These are phyloP conservation scores for Teleogryllus occipitalis DNA, from an alignment of 1,140 invertebrate species.

Conservation along the genomic window DNA sequence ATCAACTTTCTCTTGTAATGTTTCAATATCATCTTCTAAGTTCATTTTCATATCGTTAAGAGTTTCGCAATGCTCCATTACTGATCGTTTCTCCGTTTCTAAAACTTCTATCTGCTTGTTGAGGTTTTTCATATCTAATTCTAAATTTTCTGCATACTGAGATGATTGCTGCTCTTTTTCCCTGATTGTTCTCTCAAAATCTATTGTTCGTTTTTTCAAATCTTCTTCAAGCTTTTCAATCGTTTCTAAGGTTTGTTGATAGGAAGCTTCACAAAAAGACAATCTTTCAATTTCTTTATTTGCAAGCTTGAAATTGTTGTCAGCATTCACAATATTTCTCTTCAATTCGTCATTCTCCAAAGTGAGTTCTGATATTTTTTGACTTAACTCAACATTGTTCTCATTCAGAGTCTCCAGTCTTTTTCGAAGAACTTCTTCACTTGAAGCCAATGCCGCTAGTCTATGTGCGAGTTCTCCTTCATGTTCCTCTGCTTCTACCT, in stretches of 20 bases:
- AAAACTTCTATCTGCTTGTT: slow-evolving; percentile 26
- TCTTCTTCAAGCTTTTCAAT: slow-evolving; percentile 8
- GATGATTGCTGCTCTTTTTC: neutral
- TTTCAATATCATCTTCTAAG: slow-evolving; percentile 33
- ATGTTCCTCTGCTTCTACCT: slow-evolving; percentile 29
- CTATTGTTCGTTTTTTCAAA: neutral
- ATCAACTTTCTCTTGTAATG: neutral
- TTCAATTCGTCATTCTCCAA: slow-evolving; percentile 41
- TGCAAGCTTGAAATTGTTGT: slow-evolving; percentile 3
- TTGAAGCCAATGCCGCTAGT: slow-evolving; percentile 29
- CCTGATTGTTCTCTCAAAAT: slow-evolving; percentile 8
- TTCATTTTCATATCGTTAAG: slow-evolving; percentile 2
- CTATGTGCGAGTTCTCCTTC: slow-evolving; percentile 46
- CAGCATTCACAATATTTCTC: slow-evolving; percentile 23
- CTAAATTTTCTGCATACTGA: slow-evolving; percentile 14
- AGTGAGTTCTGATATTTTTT: slow-evolving; percentile 33
- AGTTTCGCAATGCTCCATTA: slow-evolving; percentile 12
- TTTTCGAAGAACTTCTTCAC: slow-evolving; percentile 7
- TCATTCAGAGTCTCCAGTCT: neutral
- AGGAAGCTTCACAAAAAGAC: slow-evolving; percentile 14
- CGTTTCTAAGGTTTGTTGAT: neutral
- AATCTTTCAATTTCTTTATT: slow-evolving; percentile 14
- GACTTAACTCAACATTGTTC: neutral
- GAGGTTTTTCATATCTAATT: slow-evolving; percentile 26
- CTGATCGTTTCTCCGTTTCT: slow-evolving; percentile 16